Percentiles rank a stretch among this genome's conserved stretches.
phyloP scores from a whole-genome alignment of 2,797 vertebrate species.

The Sparus aurata region DNA sequence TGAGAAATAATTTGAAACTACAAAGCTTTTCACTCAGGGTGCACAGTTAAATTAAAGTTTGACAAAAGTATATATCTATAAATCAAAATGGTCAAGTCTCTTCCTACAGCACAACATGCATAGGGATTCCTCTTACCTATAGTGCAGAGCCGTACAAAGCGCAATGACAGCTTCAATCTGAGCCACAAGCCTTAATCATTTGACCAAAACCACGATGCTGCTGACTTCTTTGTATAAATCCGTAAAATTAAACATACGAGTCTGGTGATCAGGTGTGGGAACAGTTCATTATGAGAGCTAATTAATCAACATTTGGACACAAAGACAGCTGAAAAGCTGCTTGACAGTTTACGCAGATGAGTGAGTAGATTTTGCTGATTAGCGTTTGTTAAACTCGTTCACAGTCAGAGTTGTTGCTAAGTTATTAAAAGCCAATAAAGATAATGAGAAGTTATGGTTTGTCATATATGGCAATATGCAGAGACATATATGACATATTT shows the following conservation, averaged over 20 bases:
- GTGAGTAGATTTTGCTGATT: constrained; percentile 45
- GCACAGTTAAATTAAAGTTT: neutral
- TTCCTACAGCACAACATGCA: constrained; percentile 19
- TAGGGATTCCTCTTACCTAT: constrained; percentile 27
- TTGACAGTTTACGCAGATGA: constrained; percentile 8
- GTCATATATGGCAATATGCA: constrained; percentile 60
- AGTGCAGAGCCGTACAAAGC: constrained; percentile 47
- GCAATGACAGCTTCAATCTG: constrained; percentile 13
- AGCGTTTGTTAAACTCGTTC: constrained; percentile 57
- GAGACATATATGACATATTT: constrained; percentile 59
- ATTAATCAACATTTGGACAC: constrained; percentile 6
- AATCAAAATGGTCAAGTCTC: neutral
- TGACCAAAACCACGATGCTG: neutral
- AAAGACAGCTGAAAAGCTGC: constrained; percentile 15
- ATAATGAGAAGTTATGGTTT: constrained; percentile 42
- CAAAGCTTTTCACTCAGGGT: neutral
- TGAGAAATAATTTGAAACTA: neutral
- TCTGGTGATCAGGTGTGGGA: neutral
- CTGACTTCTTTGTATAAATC: neutral
- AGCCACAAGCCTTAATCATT: constrained; percentile 12
- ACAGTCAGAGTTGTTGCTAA: constrained; percentile 29
- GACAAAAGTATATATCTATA: neutral
- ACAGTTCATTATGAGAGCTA: constrained; percentile 4
- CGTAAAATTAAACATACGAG: neutral
- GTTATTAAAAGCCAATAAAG: constrained; percentile 43